Evolutionary conservation across 92 coral and sea anemone genomes (phyloP).

Genomic region (Siderastrea radians): DNA sequence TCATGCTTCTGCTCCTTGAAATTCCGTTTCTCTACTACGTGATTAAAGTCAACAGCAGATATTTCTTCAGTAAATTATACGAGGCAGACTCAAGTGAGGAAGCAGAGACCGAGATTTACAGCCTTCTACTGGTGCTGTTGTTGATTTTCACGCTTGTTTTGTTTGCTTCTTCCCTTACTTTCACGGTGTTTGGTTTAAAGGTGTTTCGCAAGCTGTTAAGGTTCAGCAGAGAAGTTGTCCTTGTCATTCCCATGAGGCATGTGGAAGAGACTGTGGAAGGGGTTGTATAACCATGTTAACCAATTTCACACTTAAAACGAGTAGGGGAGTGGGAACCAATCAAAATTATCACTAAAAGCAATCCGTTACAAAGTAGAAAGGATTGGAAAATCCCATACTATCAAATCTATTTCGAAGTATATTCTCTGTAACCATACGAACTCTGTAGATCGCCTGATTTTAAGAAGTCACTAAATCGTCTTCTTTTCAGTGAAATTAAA

Average conservation of each 20-base stretch:
- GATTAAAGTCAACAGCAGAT: conserved; percentile 41
- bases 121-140: conserved; percentile 52
- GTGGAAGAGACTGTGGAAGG: conserved; percentile 8
- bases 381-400: too few relatives aligned
- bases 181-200: conserved; percentile 59
- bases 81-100: conserved; percentile 9
- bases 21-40: conserved; percentile 70
- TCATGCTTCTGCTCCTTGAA: conserved; percentile 56
- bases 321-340: too few relatives aligned
- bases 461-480: too few relatives aligned
- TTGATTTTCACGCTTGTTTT: conserved; percentile 51
- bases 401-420: too few relatives aligned
- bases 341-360: too few relatives aligned
- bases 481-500: too few relatives aligned
- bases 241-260: conserved; percentile 56
- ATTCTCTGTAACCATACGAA: too few relatives aligned
- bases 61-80: conserved; percentile 13
- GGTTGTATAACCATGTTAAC: neutral
- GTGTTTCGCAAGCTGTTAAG: conserved; percentile 53
- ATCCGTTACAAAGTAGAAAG: too few relatives aligned
- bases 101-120: conserved; percentile 2
- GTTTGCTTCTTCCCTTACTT: conserved; percentile 55
- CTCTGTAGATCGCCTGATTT: too few relatives aligned
- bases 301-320: too few relatives aligned
- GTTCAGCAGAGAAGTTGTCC: conserved; percentile 48